phyloP scores from a whole-genome alignment of 2,888 invertebrate species.

The Dryococelus australis region DNA sequence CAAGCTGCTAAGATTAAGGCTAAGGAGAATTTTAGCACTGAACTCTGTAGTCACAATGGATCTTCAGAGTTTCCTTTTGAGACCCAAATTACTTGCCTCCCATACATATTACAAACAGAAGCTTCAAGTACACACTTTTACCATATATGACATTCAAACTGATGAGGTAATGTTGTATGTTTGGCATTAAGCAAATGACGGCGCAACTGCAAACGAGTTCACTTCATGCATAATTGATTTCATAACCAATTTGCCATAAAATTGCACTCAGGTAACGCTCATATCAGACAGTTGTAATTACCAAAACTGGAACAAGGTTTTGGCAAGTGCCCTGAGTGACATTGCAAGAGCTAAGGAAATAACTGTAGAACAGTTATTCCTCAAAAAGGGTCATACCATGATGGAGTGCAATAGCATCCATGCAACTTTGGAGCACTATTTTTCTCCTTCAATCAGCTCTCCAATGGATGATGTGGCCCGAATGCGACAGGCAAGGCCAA shows the following conservation, averaged over 20 bases:
- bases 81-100: background rate
- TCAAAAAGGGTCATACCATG: background rate
- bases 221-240: background rate
- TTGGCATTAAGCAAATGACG: conserved; percentile 5
- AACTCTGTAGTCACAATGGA: too few species aligned
- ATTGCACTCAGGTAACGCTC: background rate
- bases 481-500: background rate
- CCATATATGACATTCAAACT: background rate
- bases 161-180: background rate
- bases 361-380: conserved; percentile 24
- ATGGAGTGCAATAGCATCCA: conserved; percentile 22
- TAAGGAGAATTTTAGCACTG: too few species aligned
- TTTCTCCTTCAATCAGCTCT: background rate
- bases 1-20: too few species aligned
- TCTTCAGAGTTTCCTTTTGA: background rate
- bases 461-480: background rate
- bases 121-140: conserved; percentile 13
- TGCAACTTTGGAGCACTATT: conserved; percentile 28
- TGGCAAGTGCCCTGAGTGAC: conserved; percentile 17
- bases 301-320: conserved; percentile 27
- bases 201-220: background rate
- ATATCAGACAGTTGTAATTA: conserved; percentile 27
- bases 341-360: background rate
- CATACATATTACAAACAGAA: background rate
- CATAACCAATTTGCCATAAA: background rate